These are phyloP conservation scores for Pangasius mekongensis DNA, from an alignment of 2,797 vertebrate species.

Conservation along the genomic window DNA sequence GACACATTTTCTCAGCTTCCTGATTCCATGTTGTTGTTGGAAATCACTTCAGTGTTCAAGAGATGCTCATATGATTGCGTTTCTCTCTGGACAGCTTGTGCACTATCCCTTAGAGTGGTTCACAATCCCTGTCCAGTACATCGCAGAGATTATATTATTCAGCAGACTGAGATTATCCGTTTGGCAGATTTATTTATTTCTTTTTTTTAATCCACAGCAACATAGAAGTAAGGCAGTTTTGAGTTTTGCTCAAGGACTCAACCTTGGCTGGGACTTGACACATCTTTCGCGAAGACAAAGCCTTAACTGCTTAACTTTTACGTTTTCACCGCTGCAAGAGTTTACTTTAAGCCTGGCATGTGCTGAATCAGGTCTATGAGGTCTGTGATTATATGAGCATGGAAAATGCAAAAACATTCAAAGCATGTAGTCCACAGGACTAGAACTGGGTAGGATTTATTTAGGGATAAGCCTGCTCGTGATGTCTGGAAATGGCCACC, in stretches of 20 bases:
- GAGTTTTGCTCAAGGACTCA: neutral
- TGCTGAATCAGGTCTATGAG: neutral
- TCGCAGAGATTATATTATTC: neutral
- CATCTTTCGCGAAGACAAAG: neutral
- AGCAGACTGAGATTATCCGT: slow-evolving; percentile 2
- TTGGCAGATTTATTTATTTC: neutral
- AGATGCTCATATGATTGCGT: neutral
- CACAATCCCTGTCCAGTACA: neutral
- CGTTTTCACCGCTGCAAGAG: neutral
- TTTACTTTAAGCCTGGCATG: neutral
- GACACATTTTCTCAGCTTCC: too few relatives aligned
- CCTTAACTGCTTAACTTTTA: neutral
- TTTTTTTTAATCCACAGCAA: neutral
- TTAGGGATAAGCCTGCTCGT: slow-evolving; percentile 9
- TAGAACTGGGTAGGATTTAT: neutral
- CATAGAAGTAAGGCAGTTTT: neutral
- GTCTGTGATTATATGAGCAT: neutral
- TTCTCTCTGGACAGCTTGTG: neutral
- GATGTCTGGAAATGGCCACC: slow-evolving; percentile 27
- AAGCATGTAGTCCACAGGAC: neutral
- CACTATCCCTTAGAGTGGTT: neutral
- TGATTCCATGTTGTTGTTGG: neutral
- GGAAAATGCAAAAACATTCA: slow-evolving; percentile 22
- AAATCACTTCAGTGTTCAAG: neutral
- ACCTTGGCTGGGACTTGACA: neutral